Conservation (phyloP, 2,888 invertebrate genomes). For the Physocephala rufipes region DNA sequence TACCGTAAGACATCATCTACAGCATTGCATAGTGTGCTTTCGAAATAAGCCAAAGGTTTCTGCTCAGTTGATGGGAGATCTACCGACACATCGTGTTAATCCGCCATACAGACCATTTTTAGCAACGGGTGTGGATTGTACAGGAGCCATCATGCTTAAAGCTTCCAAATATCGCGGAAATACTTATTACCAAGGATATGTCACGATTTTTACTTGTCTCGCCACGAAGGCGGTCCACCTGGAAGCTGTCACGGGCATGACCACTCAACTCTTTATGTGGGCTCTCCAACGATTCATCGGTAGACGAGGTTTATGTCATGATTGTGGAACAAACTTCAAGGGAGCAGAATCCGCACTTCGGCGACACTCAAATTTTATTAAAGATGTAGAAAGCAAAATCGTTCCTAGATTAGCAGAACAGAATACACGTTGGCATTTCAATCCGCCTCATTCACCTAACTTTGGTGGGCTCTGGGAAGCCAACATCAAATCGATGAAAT, state of each 20-base stretch:
- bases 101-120: slow-evolving; percentile 34
- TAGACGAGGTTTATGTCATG: neutral
- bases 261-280: neutral
- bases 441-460: slow-evolving; percentile 38
- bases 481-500: slow-evolving; percentile 37
- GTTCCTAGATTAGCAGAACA: neutral
- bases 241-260: neutral
- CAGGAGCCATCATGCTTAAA: slow-evolving; percentile 35
- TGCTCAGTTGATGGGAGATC: slow-evolving; percentile 39
- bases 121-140: slow-evolving; percentile 38
- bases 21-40: slow-evolving; percentile 34
- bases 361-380: neutral
- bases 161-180: slow-evolving; percentile 32
- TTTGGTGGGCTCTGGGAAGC: slow-evolving; percentile 29
- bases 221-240: neutral
- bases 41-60: slow-evolving; percentile 26
- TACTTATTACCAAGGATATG: slow-evolving; percentile 38
- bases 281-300: neutral
- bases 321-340: slow-evolving; percentile 18
- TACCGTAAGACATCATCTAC: neutral
- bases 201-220: slow-evolving; percentile 17
- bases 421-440: slow-evolving; percentile 33
- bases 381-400: neutral
- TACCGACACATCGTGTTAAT: slow-evolving; percentile 31
- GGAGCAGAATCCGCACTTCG: neutral